Evolutionary conservation across 37 sponge, comb jelly and placozoan species (phyloP).

Genomic region (Axinella damicornis): DNA sequence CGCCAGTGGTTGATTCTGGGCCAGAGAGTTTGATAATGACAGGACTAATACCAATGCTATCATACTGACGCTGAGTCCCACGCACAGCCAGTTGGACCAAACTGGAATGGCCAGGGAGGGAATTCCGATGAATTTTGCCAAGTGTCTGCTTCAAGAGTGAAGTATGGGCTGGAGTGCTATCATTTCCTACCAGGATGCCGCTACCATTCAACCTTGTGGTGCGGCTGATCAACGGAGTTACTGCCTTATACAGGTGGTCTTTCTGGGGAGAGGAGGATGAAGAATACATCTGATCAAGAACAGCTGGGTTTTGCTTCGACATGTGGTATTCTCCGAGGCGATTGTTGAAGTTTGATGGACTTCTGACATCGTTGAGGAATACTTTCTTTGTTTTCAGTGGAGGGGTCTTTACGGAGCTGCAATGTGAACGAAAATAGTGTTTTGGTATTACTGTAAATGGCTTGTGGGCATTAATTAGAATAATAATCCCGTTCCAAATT

Average conservation of each 20-base stretch:
- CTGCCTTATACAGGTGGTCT: no score
- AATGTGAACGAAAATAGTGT: background rate
- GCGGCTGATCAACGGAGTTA: background rate
- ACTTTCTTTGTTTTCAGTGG: background rate
- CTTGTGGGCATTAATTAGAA: conserved; percentile 8
- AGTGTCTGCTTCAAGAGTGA: conserved; percentile 21
- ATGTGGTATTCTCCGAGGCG: conserved; percentile 56
- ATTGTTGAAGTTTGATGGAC: background rate
- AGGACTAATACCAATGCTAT: conserved; percentile 24
- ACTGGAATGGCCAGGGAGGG: background rate
- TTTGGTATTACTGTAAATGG: background rate
- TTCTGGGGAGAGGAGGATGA: background rate
- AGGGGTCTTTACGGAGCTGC: conserved; percentile 38
- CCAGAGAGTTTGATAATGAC: conserved; percentile 30
- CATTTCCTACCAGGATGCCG: no score
- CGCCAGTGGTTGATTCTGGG: background rate
- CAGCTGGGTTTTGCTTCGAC: conserved; percentile 59
- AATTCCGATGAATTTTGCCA: no score
- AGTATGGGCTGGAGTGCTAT: background rate
- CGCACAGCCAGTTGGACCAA: conserved; percentile 47
- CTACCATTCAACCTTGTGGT: no score
- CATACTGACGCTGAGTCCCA: background rate
- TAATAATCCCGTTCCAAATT: background rate
- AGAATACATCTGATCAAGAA: conserved; percentile 54
- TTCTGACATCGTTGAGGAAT: background rate